Evolutionary conservation across 1,140 invertebrate species (phyloP), one percentile per base, ranked within the genome.

Genomic region (Panulirus ornatus): DNA sequence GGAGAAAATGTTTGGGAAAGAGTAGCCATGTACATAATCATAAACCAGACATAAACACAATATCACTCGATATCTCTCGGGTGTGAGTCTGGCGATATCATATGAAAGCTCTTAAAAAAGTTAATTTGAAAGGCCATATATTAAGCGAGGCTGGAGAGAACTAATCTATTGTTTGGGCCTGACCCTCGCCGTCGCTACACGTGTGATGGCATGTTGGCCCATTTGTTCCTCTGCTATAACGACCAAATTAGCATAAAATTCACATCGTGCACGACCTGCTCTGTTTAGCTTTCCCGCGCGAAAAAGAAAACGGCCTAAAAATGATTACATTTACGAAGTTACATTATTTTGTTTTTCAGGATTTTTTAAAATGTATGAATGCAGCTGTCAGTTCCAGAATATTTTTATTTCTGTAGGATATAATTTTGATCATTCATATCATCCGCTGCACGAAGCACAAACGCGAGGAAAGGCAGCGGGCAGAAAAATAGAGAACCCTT

Each of bases 191-290:
- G 54, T 42, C 40, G 30, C 54, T 71, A 81, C 78, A 71, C 76
- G 78, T 88, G 86, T 88, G 86, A 88, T 88, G 78, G 86, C 78
- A 88, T 82, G 86, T 82, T 82, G 58, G 54, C 58, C 86, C 86
- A 82, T 88, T 88, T 88, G 86, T 88, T 82, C 86, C 76, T 88
- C 58, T 66, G 76, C 58, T 54, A 88, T 88, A 88, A 82, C 86
- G 86, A 81, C 76, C 86, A 82, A 82, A 88, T 88, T 88, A 88
- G 86, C 86, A 88, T 88, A 88, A 88, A 88, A 88, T 71, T 88
- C 86, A 81, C 86, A 88, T 88, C 78, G 76, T 22, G 70, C 38
- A 76, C 76, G 54, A 71, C 86, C 84, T 76, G 44, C 58, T 63
- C 73, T 63, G 47, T 63, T 84, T 70, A 70, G 34, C 81, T 44